phyloP scores from a whole-genome alignment of 2,113 vertebrate genomes.

The Seriola aureovittata region DNA sequence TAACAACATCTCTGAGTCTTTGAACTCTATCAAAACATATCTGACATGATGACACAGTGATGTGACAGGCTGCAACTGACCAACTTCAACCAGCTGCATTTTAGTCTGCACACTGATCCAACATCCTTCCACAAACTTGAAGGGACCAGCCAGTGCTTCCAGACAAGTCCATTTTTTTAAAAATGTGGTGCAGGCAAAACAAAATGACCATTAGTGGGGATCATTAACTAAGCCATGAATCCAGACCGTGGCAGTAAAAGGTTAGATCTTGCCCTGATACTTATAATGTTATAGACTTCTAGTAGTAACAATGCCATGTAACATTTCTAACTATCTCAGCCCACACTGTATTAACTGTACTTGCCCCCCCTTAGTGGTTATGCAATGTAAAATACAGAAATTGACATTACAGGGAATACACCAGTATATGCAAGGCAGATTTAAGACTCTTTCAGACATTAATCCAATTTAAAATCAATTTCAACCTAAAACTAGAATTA shows the following conservation, averaged over 20 bases:
- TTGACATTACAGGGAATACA: not conserved
- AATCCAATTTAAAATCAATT: not conserved
- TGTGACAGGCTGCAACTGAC: constrained; percentile 51
- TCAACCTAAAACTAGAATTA: not conserved
- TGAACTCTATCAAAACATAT: constrained; percentile 51
- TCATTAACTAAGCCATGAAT: constrained; percentile 12
- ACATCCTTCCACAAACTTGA: not conserved
- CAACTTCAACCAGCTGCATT: constrained; percentile 19
- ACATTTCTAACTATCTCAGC: constrained; percentile 19
- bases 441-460: not conserved
- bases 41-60: constrained; percentile 47
- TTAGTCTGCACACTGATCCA: not conserved
- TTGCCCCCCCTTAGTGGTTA: not conserved
- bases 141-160: not conserved
- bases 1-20: constrained; percentile 32
- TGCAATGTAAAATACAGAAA: not conserved
- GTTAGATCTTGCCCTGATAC: not conserved
- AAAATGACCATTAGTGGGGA: not conserved
- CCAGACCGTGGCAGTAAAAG: not conserved
- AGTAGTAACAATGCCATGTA: constrained; percentile 21
- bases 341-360: constrained; percentile 40
- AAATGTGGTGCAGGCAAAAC: not conserved
- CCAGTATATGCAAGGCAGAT: not conserved
- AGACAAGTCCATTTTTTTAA: not conserved
- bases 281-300: constrained; percentile 9